Conservation (phyloP, 1,140 invertebrate species). For the Drosophila subobscura region DNA sequence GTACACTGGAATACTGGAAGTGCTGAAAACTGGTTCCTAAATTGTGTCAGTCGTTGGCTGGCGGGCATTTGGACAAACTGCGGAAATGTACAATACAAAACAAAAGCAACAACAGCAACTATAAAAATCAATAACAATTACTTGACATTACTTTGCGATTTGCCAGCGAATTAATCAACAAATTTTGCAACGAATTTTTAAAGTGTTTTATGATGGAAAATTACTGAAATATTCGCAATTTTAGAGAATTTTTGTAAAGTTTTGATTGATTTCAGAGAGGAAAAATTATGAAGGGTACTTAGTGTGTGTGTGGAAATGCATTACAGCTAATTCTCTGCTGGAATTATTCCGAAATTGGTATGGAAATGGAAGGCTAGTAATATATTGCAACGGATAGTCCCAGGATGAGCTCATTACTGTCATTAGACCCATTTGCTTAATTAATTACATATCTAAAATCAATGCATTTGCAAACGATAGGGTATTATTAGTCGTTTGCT, state of each 20-base stretch:
- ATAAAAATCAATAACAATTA: constrained; percentile 78
- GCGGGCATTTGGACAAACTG: constrained; percentile 49
- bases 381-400: constrained; percentile 1
- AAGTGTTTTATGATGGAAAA: constrained; percentile 46
- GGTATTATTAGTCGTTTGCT: too few species aligned
- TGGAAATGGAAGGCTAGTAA: background rate
- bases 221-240: constrained; percentile 22
- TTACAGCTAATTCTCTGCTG: too few species aligned
- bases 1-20: constrained; percentile 33
- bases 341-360: constrained; percentile 9
- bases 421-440: constrained; percentile 25
- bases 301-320: too few species aligned
- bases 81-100: constrained; percentile 51
- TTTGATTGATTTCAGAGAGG: constrained; percentile 12
- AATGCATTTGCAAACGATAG: constrained; percentile 13
- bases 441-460: constrained; percentile 29
- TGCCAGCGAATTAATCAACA: constrained; percentile 36
- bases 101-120: constrained; percentile 40
- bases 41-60: constrained; percentile 73
- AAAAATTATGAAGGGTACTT: too few species aligned
- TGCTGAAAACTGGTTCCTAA: constrained; percentile 69
- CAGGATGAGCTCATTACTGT: constrained; percentile 29
- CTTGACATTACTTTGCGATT: constrained; percentile 66
- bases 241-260: background rate
- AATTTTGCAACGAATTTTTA: constrained; percentile 32